Base-by-base conservation (phyloP, 2,113 vertebrate genomes). In the Zingel zingel region DNA sequence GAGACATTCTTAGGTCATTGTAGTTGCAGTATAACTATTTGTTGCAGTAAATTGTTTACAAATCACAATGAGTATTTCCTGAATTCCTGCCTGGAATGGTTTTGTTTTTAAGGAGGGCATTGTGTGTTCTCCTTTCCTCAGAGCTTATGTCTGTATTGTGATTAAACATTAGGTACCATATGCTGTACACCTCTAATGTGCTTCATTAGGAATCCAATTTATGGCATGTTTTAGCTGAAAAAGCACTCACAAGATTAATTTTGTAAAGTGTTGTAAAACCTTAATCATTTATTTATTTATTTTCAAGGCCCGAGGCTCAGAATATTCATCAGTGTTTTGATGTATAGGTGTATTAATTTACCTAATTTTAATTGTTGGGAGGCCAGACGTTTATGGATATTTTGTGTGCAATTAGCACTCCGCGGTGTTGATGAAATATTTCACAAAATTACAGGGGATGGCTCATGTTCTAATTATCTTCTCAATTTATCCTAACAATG, bases 231-330 rank as follows among this genome's bases (percentile, higher is more conserved):
- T 84, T 68, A 73, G 76, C 81, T 90, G 83, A 84, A 83, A 91
- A 88, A 82, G 56, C 61, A 74, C 86, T 61, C 74, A 77, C 0
- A 47, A 87, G 90, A 90, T 85, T 87, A 69, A 79, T 86, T 89
- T 83, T 48, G 7, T 30, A 64, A 74, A 87, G 61, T 73, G 80
- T 74, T 88, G 61, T 73, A 76, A 87, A 89, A 77, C 64, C 50
- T 19, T 82, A 89, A 91, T 94, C 84, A 91, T 91, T 92, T 91
- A 91, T 94, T 92, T 92, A 92, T 91, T 92, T 92, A 92, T 90
- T 91, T 89, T 33, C 74, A 58, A 12, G 36, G 79, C 89, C 82
- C 0, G n/a, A 21, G 87, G 89, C 89, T 66, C 58, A 6, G 73
- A 92, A 86, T 84, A 88, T 89, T 91, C 86, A 82, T 92, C 79